Evolutionary conservation across 2,888 invertebrate species (phyloP), one percentile per base, ranked within the genome.

Genomic region (Oxycera nigricornis): DNA sequence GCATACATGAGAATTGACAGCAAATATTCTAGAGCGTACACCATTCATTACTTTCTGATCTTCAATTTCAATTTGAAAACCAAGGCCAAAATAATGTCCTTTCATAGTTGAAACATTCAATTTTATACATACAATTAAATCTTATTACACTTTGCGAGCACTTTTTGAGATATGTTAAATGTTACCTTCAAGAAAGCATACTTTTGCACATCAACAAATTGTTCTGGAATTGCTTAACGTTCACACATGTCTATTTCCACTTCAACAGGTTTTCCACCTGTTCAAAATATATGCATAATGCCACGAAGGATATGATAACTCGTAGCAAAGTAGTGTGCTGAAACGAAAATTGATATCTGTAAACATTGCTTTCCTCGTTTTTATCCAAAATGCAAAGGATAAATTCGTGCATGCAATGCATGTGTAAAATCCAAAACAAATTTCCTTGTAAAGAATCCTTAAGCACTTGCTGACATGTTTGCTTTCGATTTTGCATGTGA

Each of bases 221-320:
- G n/a, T n/a, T n/a, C n/a, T n/a, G n/a, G n/a, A n/a, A n/a, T n/a
- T n/a, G n/a, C n/a, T n/a, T n/a, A n/a, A n/a, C n/a, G n/a, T n/a
- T n/a, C 24, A 14, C 24, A 22, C 57, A 57, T 57, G 24, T 57
- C 24, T 2, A 57, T 24, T 57, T 22, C 20, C 65, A 67, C 26
- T 17, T 67, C 65, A 67, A 41, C 65, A 46, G 46, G 46, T 67
- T 67, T 46, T 67, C n/a, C 17, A 67, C 65, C 65, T 67, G 65
- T 41, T 67, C 46, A 67, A 24, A 24, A 46, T 67, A 67, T 67
- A 22, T 28, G 46, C 65, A 24, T 41, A 2, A 11, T 14, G 17
- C 17, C 4, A n/a, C 39, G 14, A 9, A 14, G 14, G 39, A 9
- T 7, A 39, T 9, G 14, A 39, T 14, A 39, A 14, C 39, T 39